Evolutionary conservation across 2,888 invertebrate genomes (phyloP), one percentile per base, ranked within the genome.

Genomic region (Autographa pulchrina): DNA sequence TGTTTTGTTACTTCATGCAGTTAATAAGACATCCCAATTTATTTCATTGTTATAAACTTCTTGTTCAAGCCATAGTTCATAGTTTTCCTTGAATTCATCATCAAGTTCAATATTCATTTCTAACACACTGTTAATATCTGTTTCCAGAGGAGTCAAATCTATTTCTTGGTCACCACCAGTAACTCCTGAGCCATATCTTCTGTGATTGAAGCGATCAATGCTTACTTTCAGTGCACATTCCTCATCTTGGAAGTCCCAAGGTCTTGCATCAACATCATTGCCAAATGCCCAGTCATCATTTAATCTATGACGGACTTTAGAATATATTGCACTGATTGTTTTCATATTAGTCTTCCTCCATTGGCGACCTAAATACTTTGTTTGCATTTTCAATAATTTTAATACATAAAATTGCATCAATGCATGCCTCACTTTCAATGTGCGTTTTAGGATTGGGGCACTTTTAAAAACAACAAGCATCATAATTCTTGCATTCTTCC

Each of bases 251-350:
- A 99, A 99, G 92, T 99, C 99, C 99, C 99, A 99, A 0, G 99
- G 99, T 74, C 99, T 96, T 0, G 99, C 99, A 94, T 99, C 99
- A 86, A 99, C 97, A 96, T 99, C 98, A 96, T 99, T 99, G 67
- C 99, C 99, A 96, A 98, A 99, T 4, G 99, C 99, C 99, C 99
- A 99, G 92, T 99, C 99, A 91, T 99, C 99, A 89, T 99, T 99
- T 59, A 99, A 96, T 68, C 99, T 97, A 95, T 99, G 99, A 38
- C 99, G 96, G 3, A 99, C 98, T 96, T 99, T 99, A 72, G 99
- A 98, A 92, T 99, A 99, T 89, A 99, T 99, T 72, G 99, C 99
- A 91, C 99, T 99, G 95, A 99, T 99, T 0, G 99, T 99, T 93
- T 99, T 99, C 99, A 99, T 99, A 91, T 99, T 99, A 0, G 99